These are phyloP conservation scores for Zosterops japonicus DNA, from an alignment of 2,113 vertebrate genomes.

Conservation along the genomic window DNA sequence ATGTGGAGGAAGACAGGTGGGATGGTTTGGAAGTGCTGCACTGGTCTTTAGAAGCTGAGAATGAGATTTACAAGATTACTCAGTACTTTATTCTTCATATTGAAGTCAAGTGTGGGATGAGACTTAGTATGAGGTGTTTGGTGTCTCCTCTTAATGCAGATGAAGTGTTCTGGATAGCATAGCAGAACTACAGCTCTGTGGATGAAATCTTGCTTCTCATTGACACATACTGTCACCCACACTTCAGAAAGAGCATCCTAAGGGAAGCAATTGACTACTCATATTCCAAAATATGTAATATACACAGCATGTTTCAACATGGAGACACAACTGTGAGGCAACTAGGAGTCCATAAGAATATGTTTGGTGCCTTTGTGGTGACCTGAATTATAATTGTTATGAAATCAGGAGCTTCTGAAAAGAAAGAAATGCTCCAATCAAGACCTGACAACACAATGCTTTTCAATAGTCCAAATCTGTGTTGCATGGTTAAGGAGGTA, in stretches of 20 bases:
- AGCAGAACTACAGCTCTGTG: not conserved
- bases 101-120: slow-evolving; percentile 3
- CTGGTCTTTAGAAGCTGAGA: not conserved
- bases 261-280: not conserved
- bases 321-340: not conserved
- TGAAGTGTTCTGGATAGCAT: not conserved
- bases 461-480: not conserved
- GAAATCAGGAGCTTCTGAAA: not conserved
- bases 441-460: not conserved
- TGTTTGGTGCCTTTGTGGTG: not conserved
- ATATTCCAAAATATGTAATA: not conserved
- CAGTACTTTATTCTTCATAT: not conserved
- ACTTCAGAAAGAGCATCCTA: not conserved
- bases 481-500: not conserved
- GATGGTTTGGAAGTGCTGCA: not conserved
- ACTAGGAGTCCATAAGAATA: not conserved
- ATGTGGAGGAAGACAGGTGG: not conserved
- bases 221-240: not conserved
- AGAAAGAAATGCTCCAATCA: not conserved
- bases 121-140: not conserved
- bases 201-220: not conserved
- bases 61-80: not conserved
- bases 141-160: not conserved
- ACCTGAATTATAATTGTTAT: not conserved
- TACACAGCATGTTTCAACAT: not conserved